A percentile compares a stretch with the other conserved stretches of the same genome.
Conservation (phyloP, 2,888 invertebrate genomes). For the Galerucella calmariensis region DNA sequence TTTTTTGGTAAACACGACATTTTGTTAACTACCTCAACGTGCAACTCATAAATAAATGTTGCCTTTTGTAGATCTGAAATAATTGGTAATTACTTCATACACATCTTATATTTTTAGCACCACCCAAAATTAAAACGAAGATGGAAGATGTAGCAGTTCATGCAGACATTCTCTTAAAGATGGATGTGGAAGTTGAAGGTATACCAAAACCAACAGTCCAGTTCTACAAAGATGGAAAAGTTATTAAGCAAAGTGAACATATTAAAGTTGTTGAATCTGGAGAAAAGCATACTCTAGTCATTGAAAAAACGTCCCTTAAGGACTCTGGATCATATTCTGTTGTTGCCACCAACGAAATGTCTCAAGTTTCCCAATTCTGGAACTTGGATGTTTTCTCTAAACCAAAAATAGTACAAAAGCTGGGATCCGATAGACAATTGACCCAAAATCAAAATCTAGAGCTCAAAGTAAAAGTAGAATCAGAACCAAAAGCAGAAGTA, state of each 20-base stretch:
- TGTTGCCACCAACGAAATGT: constrained; percentile 86
- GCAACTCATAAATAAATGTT: background rate
- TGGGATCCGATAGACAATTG: constrained; percentile 75
- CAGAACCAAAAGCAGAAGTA: constrained; percentile 84
- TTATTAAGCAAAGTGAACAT: constrained; percentile 77
- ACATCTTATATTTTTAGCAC: constrained; percentile 65
- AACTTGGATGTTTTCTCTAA: constrained; percentile 86
- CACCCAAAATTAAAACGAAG: constrained; percentile 87
- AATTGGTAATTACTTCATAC: background rate
- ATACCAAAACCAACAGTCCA: constrained; percentile 83
- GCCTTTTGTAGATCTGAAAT: background rate
- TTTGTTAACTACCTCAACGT: background rate
- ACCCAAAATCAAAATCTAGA: constrained; percentile 82
- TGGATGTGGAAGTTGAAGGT: constrained; percentile 87
- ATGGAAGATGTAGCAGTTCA: constrained; percentile 79
- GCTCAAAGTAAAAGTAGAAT: constrained; percentile 80
- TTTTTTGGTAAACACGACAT: background rate
- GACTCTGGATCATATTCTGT: constrained; percentile 91
- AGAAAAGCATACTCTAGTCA: constrained; percentile 75
- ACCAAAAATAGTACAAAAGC: constrained; percentile 77
- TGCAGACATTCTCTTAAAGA: constrained; percentile 78
- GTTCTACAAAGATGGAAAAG: constrained; percentile 90
- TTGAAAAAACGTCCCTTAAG: constrained; percentile 77
- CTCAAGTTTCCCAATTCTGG: constrained; percentile 92
- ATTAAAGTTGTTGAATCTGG: constrained; percentile 80